A percentile compares a stretch with the other conserved stretches of the same genome.
phyloP scores from a whole-genome alignment of 2,888 invertebrate species.

The Patella caerulea region DNA sequence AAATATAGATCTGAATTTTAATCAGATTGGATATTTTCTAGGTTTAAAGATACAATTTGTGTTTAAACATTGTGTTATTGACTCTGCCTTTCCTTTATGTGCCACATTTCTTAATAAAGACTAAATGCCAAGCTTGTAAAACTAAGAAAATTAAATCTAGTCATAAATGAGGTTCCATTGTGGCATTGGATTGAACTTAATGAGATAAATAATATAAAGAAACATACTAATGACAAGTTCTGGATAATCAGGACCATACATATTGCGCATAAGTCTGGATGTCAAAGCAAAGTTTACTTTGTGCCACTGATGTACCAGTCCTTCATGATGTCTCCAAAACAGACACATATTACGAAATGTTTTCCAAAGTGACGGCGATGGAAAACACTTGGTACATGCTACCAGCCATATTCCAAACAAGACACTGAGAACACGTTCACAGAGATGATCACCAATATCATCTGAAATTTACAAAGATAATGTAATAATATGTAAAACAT shows the following conservation, averaged over 20 bases:
- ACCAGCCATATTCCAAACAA: constrained; percentile 90
- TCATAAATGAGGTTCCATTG: too few species aligned
- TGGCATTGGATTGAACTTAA: background rate
- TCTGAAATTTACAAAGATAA: constrained; percentile 73
- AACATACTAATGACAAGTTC: constrained; percentile 65
- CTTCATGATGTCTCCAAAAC: constrained; percentile 94
- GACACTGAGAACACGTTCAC: constrained; percentile 93
- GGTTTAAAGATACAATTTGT: too few species aligned
- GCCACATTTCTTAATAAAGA: too few species aligned
- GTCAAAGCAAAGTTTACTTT: constrained; percentile 91
- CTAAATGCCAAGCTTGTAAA: too few species aligned
- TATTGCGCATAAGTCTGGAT: constrained; percentile 84
- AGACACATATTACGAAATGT: constrained; percentile 92
- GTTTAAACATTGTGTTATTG: too few species aligned
- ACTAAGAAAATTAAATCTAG: too few species aligned
- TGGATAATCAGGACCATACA: constrained; percentile 81
- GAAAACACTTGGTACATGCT: constrained; percentile 87
- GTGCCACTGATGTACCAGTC: constrained; percentile 95
- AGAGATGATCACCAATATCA: constrained; percentile 94
- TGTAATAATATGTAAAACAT: background rate
- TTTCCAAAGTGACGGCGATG: constrained; percentile 95
- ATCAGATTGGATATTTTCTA: too few species aligned
- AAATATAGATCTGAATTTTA: too few species aligned
- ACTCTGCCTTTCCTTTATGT: too few species aligned
- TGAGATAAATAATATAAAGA: background rate